Evolutionary conservation across 2,797 vertebrate genomes (phyloP).

Genomic region (Amblyraja radiata): DNA sequence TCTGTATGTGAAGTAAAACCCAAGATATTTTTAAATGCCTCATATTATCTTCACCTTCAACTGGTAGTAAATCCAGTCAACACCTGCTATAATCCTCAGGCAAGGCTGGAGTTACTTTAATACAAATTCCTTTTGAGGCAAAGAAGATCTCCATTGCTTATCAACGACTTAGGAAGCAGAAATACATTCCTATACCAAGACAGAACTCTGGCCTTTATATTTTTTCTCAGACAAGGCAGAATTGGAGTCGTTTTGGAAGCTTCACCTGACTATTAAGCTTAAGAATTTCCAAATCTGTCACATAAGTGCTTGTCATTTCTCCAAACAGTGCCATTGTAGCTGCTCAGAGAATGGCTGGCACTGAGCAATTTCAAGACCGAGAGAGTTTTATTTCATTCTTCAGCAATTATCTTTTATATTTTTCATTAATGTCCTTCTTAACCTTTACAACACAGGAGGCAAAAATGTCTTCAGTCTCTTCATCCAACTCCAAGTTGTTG

Average conservation of each 20-base stretch:
- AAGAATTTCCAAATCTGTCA: background rate
- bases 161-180: background rate
- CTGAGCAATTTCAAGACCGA: background rate
- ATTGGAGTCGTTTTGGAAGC: background rate
- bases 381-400: background rate
- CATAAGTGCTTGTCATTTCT: background rate
- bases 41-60: background rate
- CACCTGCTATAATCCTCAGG: background rate
- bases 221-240: background rate
- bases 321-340: background rate
- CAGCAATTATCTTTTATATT: background rate
- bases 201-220: background rate
- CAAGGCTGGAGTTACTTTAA: background rate
- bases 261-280: background rate
- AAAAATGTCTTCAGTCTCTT: background rate
- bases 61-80: conserved; percentile 5
- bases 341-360: background rate
- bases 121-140: background rate
- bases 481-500: too few species aligned
- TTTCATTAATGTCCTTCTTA: background rate
- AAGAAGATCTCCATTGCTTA: background rate
- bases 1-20: background rate
- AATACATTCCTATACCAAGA: background rate
- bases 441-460: background rate
- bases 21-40: background rate